Evolutionary conservation across 1,140 invertebrate species (phyloP).

Genomic region (Acromyrmex heyeri): DNA sequence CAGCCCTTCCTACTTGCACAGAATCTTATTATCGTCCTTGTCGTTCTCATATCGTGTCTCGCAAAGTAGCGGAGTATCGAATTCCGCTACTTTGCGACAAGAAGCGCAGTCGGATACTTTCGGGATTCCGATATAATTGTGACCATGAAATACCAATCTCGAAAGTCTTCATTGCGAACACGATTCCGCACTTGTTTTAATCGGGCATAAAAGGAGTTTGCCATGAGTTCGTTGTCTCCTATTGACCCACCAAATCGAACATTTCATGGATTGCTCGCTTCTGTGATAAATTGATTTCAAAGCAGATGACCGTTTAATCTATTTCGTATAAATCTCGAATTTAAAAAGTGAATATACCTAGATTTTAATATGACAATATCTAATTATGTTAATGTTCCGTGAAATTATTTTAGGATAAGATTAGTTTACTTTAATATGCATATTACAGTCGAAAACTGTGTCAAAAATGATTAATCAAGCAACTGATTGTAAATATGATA

Average conservation of each 20-base stretch:
- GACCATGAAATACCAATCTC: constrained; percentile 4
- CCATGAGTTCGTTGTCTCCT: constrained; percentile 31
- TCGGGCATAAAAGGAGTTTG: constrained; percentile 71
- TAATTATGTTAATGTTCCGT: constrained; percentile 16
- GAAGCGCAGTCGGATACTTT: constrained; percentile 52
- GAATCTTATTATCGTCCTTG: constrained; percentile 50
- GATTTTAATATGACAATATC: constrained; percentile 13
- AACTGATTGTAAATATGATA: too few species aligned
- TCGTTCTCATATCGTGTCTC: constrained; percentile 49
- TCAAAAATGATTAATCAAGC: neutral
- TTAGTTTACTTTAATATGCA: neutral
- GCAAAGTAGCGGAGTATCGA: constrained; percentile 72
- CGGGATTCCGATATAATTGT: constrained; percentile 51
- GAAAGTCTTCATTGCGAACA: constrained; percentile 69
- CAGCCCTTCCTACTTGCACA: constrained; percentile 26
- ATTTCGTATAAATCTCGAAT: constrained; percentile 9
- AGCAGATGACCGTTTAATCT: constrained; percentile 31
- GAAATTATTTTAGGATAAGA: neutral
- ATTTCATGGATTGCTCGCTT: constrained; percentile 41
- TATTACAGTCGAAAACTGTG: neutral
- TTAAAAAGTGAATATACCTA: neutral
- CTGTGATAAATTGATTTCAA: constrained; percentile 18
- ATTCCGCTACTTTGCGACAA: constrained; percentile 67
- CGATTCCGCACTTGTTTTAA: constrained; percentile 80
- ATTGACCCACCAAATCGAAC: constrained; percentile 62